Percentiles rank a stretch among this genome's conserved stretches.
Evolutionary conservation across 2,113 vertebrate species (phyloP).

Genomic region (Pterophyllum scalare): DNA sequence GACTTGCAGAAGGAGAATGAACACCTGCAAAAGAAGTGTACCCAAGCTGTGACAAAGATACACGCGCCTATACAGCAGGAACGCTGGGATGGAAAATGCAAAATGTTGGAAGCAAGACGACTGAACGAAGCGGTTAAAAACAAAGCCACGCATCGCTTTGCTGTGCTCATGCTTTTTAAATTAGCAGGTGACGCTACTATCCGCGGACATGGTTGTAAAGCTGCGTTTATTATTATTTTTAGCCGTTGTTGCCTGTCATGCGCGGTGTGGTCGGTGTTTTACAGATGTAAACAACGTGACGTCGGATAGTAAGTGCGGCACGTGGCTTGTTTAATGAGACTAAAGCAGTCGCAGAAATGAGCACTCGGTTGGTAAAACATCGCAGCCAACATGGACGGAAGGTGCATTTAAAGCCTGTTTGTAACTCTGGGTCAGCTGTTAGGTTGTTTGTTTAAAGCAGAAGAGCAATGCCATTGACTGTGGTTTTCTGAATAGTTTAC

Average conservation of each 20-base stretch:
- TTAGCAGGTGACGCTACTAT: no score
- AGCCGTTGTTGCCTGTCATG: not conserved
- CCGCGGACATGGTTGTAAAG: not conserved
- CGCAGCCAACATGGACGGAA: not conserved
- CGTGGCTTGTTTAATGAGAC: conserved; percentile 49
- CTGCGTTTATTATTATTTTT: not conserved
- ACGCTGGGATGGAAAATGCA: no score
- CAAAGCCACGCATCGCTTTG: no score
- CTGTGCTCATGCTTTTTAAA: not conserved
- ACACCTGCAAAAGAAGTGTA: no score
- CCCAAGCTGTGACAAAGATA: no score
- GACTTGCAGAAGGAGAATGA: no score
- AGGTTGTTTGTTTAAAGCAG: not conserved
- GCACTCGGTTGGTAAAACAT: not conserved
- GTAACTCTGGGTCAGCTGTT: not conserved
- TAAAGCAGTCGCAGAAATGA: conserved; percentile 10
- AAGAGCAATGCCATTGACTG: not conserved
- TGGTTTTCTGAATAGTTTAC: conserved; percentile 8
- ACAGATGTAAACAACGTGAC: conserved; percentile 81
- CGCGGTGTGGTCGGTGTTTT: conserved; percentile 16
- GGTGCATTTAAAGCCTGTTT: not conserved
- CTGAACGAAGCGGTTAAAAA: no score
- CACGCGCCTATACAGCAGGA: no score
- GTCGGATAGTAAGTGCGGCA: conserved; percentile 56
- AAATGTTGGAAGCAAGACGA: no score